Evolutionary conservation across 64 coral and sea anemone genomes (phyloP), one percentile per base, ranked within the genome.

Genomic region (Acropora yongei): DNA sequence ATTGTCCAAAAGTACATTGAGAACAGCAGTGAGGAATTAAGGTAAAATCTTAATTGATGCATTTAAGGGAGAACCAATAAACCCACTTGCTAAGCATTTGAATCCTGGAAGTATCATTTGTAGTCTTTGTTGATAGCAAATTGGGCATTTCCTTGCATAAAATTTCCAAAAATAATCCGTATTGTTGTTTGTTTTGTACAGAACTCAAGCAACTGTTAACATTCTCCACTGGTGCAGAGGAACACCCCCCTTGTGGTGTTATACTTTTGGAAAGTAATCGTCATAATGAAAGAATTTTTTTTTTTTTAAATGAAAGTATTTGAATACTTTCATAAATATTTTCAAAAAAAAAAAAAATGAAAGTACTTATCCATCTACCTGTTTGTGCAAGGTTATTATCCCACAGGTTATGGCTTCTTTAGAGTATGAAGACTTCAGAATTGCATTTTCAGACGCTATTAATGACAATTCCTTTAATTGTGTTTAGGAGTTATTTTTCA

Each of bases 151-250:
- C 63, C 63, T 67, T 67, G 63, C 63, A 67, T 67, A 67, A 67
- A 67, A 67, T 67, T 67, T 67, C 63, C 63, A 67, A 53, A 53
- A 53, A 53, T 53, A 53, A 53, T 53, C 4, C 50, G 50, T 53
- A 53, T 53, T 53, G 50, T 53, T 53, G 50, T 53, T 53, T 53
- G 50, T 53, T 53, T 53, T 53, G 50, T 53, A 53, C 50, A 69
- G 67, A 69, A n/a, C 67, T 69, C 67, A 69, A 69, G 67, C 67
- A 69, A 69, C 67, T 69, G 67, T 69, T 69, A 69, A 69, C n/a
- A 69, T 69, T 69, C 67, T 69, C 67, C 17, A 69, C 67, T 69
- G 67, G 67, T 69, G 67, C 67, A 69, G 67, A 69, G 67, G 67
- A 69, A 53, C 50, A 53, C 50, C 50, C 50, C 50, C 50, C 50